Evolutionary conservation across 92 coral and sea anemone genomes (phyloP), one percentile per base, ranked within the genome.

Genomic region (Actinostola sp.): DNA sequence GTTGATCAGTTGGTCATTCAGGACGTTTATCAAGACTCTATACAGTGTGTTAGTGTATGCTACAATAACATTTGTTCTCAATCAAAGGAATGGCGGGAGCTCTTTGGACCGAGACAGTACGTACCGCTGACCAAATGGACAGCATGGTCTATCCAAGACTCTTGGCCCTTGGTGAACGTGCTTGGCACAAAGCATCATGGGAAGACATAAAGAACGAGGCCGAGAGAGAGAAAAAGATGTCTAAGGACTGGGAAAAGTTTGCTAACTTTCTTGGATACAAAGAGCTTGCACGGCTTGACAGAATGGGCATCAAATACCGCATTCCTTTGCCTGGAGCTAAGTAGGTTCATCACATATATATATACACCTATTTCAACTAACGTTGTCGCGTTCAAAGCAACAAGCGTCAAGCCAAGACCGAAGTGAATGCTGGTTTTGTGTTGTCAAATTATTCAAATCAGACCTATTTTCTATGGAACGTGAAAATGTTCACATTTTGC

Each of bases 131-230:
- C 82, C 96, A 93, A 55, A 75, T 90, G 88, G 82, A 76, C 84
- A 66, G 74, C 67, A 93, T 93, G 98, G 67, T 84, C 15, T 93
- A 84, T 45, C 98, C 98, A 32, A 88, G 98, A 41, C 70, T 93
- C 75, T 25, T 93, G 27, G 96, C 98, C 11, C 36, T 93, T 33
- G 93, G 96, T 33, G 98, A 93, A 73, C 89, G 98, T 21, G 89
- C 96, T 17, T 93, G 98, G 98, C 98, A 93, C 75, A 93, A 90
- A 39, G 96, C 96, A 74, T 61, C 97, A 20, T 92, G 93, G 92
- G 98, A 93, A 75, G 75, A 60, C 52, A 71, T 79, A 24, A 52
- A 34, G 3, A 67, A 86, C 28, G 77, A 70, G 53, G 73, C 63
- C 10, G 81, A 74, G 25, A 73, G 92, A 61, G 70, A 86, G 19